Base-by-base conservation (phyloP, 2,888 invertebrate species). In the Pseudoips prasinana region DNA sequence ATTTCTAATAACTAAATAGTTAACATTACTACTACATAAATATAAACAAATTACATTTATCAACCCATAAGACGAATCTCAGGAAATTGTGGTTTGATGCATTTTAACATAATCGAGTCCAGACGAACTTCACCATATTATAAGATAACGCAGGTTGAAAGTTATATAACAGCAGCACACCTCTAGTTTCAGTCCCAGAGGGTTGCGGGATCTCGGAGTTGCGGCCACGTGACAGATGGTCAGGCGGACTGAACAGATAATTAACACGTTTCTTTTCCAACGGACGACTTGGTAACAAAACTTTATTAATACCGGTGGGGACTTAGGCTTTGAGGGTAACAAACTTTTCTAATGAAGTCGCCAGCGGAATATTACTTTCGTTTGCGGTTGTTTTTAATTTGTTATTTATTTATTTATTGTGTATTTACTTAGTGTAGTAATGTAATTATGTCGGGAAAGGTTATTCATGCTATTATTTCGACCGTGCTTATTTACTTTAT, bases 311-410 rank as follows among this genome's bases (percentile, higher is more conserved):
- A 86, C 87, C 79, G 71, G 66, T 62, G 65, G 69, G 69, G 73
- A 78, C 80, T 80, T 79, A 82, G 75, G 78, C 82, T 79, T 84
- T 83, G 80, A 83, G 79, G 74, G 78, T 70, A 77, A 74, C 81
- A 76, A 87, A 87, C 79, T 86, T 88, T 86, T 82, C 78, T 88
- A 86, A 87, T 87, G 86, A 87, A 88, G 86, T 81, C 79, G 74
- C 73, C 59, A 64, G 63, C 65, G 65, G 81, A 85, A 82, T 85
- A 85, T 69, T 69, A 78, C 80, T 81, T 78, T 76, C 75, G 72
- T 65, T 54, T 55, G 58, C 55, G 45, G 61, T 64, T 66, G 66
- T 73, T 75, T 72, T 82, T 82, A 82, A 82, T 84, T 84, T 80
- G 75, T 80, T 81, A 76, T 82, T 82, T 73, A 73, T 76, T 73